Evolutionary conservation across 1,140 invertebrate species (phyloP), one percentile per base, ranked within the genome.

Genomic region (Phortica variegata): DNA sequence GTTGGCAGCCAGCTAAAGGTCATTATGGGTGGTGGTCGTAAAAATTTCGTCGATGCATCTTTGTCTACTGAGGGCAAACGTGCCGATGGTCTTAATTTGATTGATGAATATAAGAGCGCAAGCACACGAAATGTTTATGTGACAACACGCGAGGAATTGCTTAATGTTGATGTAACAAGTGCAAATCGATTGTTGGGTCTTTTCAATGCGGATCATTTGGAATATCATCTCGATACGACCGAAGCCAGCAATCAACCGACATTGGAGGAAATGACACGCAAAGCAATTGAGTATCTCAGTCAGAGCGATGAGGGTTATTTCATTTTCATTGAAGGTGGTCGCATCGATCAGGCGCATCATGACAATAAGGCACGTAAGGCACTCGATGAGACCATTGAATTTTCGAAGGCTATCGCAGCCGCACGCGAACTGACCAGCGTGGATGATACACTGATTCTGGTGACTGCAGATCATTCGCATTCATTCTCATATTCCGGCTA

Each of bases 301-400:
- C 85, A 84, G 52, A 65, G 18, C 12, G 49, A 55, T 3, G 82
- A 89, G 36, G 91, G 91, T 13, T 88, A 78, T 54, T 83, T 87
- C 54, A 47, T 72, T 20, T 76, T 73, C 56, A 79, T 83, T 16
- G 62, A 84, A 68, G 83, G 85, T 10, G 87, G 87, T 0, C 83
- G 84, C 50, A 93, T 94, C 36, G 91, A 94, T 70, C 82, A 87
- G 48, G 91, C 84, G 0, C 89, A 93, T 66, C 91, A 94, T 63
- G 77, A 81, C 2, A 88, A 86, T 61, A 78, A 79, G 38, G 88
- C 86, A 2, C 78, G 81, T 42, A 71, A 85, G 37, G 87, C 91
- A 0, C 59, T 91, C 0, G 77, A 83, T 51, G 85, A 87, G 66
- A 82, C 84, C 0, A 65, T 84, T 0, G 80, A 85, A 65, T 77